A percentile compares a stretch with the other conserved stretches of the same genome.
phyloP scores from a whole-genome alignment of 2,797 vertebrate species.

The Manis pentadactyla region DNA sequence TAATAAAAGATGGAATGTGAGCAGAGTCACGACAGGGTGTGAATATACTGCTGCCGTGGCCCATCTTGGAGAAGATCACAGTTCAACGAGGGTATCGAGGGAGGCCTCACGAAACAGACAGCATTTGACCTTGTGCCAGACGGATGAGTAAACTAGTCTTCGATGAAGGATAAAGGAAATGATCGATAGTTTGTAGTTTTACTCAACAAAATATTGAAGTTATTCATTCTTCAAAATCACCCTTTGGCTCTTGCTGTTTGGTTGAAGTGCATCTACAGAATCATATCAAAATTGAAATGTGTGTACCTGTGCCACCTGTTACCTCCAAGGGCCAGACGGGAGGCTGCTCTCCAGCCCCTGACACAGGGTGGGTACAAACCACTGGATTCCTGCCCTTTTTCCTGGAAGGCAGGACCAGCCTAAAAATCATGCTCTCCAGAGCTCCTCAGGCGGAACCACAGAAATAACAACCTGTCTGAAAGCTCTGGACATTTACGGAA shows the following conservation, averaged over 20 bases:
- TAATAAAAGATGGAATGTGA: not conserved
- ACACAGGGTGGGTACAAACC: not conserved
- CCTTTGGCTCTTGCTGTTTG: not conserved
- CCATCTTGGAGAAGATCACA: not conserved
- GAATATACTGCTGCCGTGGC: not conserved
- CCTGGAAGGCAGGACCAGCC: not conserved
- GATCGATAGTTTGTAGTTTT: not conserved
- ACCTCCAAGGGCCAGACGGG: not conserved
- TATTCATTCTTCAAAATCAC: not conserved
- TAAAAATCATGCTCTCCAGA: not conserved
- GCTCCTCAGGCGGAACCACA: not conserved
- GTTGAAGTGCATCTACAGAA: not conserved
- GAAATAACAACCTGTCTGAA: not conserved
- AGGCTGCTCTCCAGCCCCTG: not conserved
- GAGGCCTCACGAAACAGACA: not conserved
- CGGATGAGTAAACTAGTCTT: not conserved
- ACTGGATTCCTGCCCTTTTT: not conserved
- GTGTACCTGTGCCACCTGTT: not conserved
- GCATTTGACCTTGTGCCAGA: not conserved
- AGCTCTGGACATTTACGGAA: not conserved
- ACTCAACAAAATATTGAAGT: conserved; percentile 17
- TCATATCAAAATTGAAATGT: not conserved
- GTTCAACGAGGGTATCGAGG: not conserved
- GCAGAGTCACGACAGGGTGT: not conserved
- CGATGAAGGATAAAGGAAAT: not conserved